Percentiles rank a stretch among this genome's conserved stretches.
phyloP scores from a whole-genome alignment of 1,140 invertebrate species.

The Acromyrmex charruanus region DNA sequence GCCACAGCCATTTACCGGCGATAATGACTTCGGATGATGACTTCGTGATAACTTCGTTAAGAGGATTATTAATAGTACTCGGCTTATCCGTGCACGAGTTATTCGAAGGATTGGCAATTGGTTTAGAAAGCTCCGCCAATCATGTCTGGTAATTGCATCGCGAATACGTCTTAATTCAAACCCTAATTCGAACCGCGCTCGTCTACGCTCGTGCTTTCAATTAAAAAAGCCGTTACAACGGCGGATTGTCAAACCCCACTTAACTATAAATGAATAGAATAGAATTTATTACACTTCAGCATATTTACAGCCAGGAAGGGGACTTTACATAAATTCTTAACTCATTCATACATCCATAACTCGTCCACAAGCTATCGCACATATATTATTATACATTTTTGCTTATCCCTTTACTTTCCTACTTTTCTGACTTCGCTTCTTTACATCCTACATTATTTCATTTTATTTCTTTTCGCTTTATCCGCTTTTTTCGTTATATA shows the following conservation, averaged over 20 bases:
- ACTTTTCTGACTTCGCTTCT: too few species aligned
- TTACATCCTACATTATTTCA: too few species aligned
- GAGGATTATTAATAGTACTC: constrained; percentile 93
- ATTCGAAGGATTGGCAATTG: constrained; percentile 96
- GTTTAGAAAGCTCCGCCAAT: constrained; percentile 90
- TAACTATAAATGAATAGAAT: too few species aligned
- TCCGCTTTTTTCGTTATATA: too few species aligned
- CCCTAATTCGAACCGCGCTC: neutral
- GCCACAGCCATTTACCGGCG: constrained; percentile 82
- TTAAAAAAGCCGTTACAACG: neutral
- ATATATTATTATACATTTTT: too few species aligned
- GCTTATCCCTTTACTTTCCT: too few species aligned
- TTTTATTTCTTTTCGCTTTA: too few species aligned
- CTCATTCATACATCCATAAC: too few species aligned
- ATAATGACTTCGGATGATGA: constrained; percentile 84
- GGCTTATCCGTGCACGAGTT: constrained; percentile 96
- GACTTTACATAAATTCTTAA: too few species aligned
- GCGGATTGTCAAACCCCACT: neutral
- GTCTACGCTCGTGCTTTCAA: neutral
- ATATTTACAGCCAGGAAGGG: too few species aligned
- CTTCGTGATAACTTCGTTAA: constrained; percentile 89
- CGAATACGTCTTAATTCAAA: neutral
- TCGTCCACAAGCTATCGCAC: too few species aligned
- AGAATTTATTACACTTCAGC: too few species aligned
- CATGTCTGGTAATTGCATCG: constrained; percentile 89